Base-by-base conservation (phyloP, 2,797 vertebrate genomes). In the Huso huso region DNA sequence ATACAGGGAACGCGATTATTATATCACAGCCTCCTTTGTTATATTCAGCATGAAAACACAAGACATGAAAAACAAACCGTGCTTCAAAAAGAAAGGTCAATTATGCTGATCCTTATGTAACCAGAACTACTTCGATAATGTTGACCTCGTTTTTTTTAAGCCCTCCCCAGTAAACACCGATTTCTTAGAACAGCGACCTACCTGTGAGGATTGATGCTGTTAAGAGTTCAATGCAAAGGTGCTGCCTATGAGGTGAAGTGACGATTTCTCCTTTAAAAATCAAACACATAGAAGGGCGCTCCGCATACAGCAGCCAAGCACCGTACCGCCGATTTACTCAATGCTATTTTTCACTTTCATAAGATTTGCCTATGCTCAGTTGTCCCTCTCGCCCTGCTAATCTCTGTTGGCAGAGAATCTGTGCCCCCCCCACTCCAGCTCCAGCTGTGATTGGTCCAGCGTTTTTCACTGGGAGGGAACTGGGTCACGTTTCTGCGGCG, bases 401-500 rank as follows among this genome's bases (percentile, higher is more conserved):
- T 51, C 69, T 37, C 48, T 37, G 12, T 7, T 8, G 62, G 10
- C 12, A 50, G 6, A 1, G 12, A 9, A 9, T 52, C 60, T 59
- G 72, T 53, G 66, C 73, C 51, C 62, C n/a, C 66, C 64, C 65
- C 13, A n/a, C n/a, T n/a, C n/a, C n/a, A n/a, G 48, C 8, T 23
- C 55, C 8, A 52, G 15, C 37, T 12, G 51, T 62, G 48, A 80
- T 77, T 76, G 69, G 78, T 64, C 57, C 5, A 51, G 9, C 55
- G 3, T 0, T 7, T 0, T 6, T 72, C 73, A 77, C 74, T 67
- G 63, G 63, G 52, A 2, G 13, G 10, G 6, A 11, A 3, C 9
- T 1, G 23, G 13, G 71, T 78, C 78, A 80, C 74, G 77, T 78
- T 80, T 80, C 64, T 72, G 64, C 71, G 51, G 75, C 73, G 62